Evolutionary conservation across 2,888 invertebrate genomes (phyloP).

Genomic region (Pterostichus madidus): DNA sequence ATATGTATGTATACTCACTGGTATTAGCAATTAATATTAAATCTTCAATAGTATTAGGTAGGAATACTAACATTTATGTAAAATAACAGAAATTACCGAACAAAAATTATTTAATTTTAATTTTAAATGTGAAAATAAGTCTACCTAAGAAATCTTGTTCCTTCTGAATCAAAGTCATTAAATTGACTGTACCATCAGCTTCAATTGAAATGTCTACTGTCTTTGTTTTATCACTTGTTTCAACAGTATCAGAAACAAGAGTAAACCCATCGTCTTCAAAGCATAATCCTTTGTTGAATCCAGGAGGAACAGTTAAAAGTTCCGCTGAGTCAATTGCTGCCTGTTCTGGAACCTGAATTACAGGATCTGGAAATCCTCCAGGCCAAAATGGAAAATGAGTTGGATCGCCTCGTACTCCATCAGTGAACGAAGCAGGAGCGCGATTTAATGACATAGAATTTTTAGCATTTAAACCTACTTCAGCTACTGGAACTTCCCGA

Average conservation of each 20-base stretch:
- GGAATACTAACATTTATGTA: too few relatives aligned
- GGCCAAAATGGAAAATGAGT: conserved; percentile 94
- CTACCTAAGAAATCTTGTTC: conserved; percentile 81
- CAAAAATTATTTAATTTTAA: conserved; percentile 57
- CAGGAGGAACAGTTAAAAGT: conserved; percentile 74
- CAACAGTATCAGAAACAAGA: conserved; percentile 71
- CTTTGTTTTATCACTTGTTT: conserved; percentile 70
- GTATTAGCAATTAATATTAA: too few relatives aligned
- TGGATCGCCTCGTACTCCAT: conserved; percentile 87
- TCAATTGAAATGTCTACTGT: conserved; percentile 73
- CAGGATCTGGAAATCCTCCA: conserved; percentile 84
- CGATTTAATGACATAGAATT: conserved; percentile 90
- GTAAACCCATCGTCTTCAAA: conserved; percentile 81
- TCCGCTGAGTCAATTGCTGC: conserved; percentile 74
- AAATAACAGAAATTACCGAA: too few relatives aligned
- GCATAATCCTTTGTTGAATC: conserved; percentile 81
- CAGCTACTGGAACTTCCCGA: conserved; percentile 80
- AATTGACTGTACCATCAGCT: conserved; percentile 78
- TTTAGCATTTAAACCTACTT: conserved; percentile 82
- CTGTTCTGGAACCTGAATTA: conserved; percentile 78
- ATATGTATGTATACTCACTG: too few relatives aligned
- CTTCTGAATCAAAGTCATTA: conserved; percentile 82
- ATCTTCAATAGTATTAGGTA: too few relatives aligned
- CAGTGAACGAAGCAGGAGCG: conserved; percentile 85
- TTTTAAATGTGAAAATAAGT: too few relatives aligned